Conservation (phyloP, 2,888 invertebrate species). For the Heliconius ethilla region DNA sequence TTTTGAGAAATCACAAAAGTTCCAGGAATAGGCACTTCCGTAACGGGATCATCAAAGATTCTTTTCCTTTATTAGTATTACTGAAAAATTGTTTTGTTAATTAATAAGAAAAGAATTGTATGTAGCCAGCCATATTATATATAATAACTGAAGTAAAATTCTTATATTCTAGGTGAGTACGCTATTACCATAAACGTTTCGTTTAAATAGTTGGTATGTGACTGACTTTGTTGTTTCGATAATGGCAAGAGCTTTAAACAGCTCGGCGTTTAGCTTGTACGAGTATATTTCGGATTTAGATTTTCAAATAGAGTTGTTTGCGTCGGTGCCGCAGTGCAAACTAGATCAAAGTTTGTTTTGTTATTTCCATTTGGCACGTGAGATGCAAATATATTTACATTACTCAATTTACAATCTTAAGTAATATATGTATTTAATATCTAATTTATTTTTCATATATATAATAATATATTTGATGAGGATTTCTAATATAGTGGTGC, state of each 20-base stretch:
- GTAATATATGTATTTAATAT: background rate
- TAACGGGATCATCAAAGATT: slow-evolving; percentile 11
- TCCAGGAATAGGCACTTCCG: background rate
- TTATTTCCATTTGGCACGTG: slow-evolving; percentile 9
- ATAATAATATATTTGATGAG: too few relatives aligned
- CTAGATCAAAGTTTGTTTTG: slow-evolving; percentile 19
- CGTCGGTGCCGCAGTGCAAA: background rate
- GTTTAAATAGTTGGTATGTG: slow-evolving; percentile 12
- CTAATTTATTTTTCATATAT: too few relatives aligned
- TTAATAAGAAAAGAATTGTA: background rate
- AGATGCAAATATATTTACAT: slow-evolving; percentile 19
- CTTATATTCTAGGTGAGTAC: background rate
- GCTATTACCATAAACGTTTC: slow-evolving; percentile 7
- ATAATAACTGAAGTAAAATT: background rate
- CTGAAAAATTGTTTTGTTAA: background rate
- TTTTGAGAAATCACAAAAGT: slow-evolving; percentile 8
- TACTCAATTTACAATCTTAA: background rate
- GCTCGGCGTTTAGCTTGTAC: slow-evolving; percentile 6
- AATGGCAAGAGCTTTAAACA: slow-evolving; percentile 12
- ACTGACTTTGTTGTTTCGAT: slow-evolving; percentile 13
- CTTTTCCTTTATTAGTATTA: background rate
- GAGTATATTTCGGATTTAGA: slow-evolving; percentile 17
- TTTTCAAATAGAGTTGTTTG: slow-evolving; percentile 18
- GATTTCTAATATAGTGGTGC: too few relatives aligned
- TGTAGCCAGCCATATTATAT: background rate